These are phyloP conservation scores for Mamestra configurata DNA, from an alignment of 1,140 invertebrate genomes.

Conservation along the genomic window DNA sequence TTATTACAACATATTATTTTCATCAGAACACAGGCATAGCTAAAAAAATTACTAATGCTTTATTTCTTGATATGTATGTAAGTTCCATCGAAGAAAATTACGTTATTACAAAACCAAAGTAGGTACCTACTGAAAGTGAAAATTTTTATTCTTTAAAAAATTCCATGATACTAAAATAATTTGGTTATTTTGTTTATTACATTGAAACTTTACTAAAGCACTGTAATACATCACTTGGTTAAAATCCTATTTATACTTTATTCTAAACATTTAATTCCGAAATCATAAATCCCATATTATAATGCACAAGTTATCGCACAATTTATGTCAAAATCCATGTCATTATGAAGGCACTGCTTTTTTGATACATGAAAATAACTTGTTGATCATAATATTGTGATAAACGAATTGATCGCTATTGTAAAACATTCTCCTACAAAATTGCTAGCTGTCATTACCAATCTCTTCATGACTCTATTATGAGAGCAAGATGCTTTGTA, in stretches of 20 bases:
- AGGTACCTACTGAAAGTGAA: background rate
- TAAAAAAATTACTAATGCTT: background rate
- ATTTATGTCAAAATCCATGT: conserved; percentile 60
- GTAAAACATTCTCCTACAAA: conserved; percentile 12
- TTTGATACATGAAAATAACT: conserved; percentile 57
- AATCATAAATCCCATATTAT: conserved; percentile 39
- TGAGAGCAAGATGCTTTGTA: conserved; percentile 3
- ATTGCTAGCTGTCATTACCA: conserved; percentile 48
- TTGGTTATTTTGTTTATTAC: background rate
- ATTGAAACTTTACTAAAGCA: conserved; percentile 24
- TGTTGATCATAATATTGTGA: conserved; percentile 56
- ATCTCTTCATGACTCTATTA: background rate
- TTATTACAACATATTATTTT: background rate
- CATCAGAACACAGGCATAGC: background rate
- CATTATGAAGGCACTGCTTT: conserved; percentile 81
- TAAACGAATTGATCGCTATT: conserved; percentile 55
- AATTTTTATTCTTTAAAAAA: conserved; percentile 7
- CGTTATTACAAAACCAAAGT: background rate
- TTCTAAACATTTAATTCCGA: conserved; percentile 42
- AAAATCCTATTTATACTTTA: conserved; percentile 48
- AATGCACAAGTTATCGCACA: conserved; percentile 23
- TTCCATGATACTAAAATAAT: conserved; percentile 30
- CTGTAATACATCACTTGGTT: conserved; percentile 23
- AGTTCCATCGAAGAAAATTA: conserved; percentile 12
- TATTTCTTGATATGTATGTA: conserved; percentile 27